These are phyloP conservation scores for Drosophila mayaguana DNA, from an alignment of 2,888 invertebrate species.

Conservation along the genomic window DNA sequence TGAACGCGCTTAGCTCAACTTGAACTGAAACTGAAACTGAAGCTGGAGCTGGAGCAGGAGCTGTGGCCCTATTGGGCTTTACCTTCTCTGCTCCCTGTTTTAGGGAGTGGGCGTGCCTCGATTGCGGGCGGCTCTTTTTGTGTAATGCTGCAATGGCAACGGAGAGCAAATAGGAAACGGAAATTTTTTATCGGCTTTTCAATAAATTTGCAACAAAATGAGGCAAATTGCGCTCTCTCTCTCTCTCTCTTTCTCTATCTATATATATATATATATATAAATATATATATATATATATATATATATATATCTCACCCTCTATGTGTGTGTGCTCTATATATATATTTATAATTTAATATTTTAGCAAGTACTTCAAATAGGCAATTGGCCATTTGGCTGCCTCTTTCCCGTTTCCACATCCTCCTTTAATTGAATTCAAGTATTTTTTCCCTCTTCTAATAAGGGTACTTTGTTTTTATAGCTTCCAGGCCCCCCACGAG, in stretches of 20 bases:
- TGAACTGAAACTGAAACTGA: conserved; percentile 18
- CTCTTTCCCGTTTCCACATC: background rate
- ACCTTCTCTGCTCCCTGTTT: conserved; percentile 5
- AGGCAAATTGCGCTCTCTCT: conserved; percentile 47
- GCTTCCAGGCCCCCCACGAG: background rate
- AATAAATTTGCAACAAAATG: conserved; percentile 72
- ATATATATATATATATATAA: background rate
- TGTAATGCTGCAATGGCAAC: conserved; percentile 57
- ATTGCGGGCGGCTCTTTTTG: conserved; percentile 21
- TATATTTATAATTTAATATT: conserved; percentile 7
- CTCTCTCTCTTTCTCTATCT: background rate
- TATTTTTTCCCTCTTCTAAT: conserved; percentile 7
- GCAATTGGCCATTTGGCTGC: conserved; percentile 1
- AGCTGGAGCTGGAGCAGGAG: conserved; percentile 6
- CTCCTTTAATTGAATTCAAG: conserved; percentile 26
- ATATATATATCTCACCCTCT: background rate
- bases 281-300: background rate
- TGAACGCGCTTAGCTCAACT: conserved; percentile 45
- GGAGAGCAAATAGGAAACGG: conserved; percentile 52
- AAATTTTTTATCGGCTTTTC: conserved; percentile 64
- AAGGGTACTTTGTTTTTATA: conserved; percentile 2
- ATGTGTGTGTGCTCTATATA: background rate
- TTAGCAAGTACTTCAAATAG: conserved; percentile 4
- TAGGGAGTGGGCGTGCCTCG: conserved; percentile 2
- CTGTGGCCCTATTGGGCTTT: conserved; percentile 18